Percentiles rank a stretch among this genome's conserved stretches.
These are phyloP conservation scores for Scytalopus superciliaris DNA, from an alignment of 2,113 vertebrate species.

Conservation along the genomic window DNA sequence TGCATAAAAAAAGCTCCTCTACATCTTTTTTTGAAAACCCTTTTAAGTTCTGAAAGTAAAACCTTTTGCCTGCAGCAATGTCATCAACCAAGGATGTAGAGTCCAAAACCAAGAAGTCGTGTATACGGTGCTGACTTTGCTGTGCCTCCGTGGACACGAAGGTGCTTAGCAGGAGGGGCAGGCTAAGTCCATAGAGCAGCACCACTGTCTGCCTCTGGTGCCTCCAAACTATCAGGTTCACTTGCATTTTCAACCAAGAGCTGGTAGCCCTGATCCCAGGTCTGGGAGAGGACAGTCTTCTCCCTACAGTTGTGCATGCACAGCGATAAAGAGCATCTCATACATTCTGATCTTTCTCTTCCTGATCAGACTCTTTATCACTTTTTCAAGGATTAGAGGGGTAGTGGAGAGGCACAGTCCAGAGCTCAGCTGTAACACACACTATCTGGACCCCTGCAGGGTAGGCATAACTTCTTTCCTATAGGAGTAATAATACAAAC, in stretches of 20 bases:
- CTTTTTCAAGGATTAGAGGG: not conserved
- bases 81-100: not conserved
- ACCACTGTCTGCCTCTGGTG: not conserved
- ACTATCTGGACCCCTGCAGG: not conserved
- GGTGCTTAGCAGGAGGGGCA: not conserved
- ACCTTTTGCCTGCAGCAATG: not conserved
- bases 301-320: not conserved
- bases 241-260: not conserved
- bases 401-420: not conserved
- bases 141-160: rapidly evolving
- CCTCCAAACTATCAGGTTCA: not conserved
- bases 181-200: not conserved
- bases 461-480: not conserved
- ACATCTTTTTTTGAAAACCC: not conserved
- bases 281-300: not conserved
- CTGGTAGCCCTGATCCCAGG: not conserved
- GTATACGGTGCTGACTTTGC: not conserved
- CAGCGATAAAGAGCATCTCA: not conserved
- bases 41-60: not conserved
- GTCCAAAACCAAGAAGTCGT: not conserved
- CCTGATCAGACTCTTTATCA: not conserved
- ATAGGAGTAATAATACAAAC: not conserved
- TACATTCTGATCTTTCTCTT: not conserved
- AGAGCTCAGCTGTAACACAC: not conserved
- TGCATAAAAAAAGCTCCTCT: not conserved